Evolutionary conservation across 2,888 invertebrate species (phyloP), one percentile per base, ranked within the genome.

Genomic region (Diaperis boleti): DNA sequence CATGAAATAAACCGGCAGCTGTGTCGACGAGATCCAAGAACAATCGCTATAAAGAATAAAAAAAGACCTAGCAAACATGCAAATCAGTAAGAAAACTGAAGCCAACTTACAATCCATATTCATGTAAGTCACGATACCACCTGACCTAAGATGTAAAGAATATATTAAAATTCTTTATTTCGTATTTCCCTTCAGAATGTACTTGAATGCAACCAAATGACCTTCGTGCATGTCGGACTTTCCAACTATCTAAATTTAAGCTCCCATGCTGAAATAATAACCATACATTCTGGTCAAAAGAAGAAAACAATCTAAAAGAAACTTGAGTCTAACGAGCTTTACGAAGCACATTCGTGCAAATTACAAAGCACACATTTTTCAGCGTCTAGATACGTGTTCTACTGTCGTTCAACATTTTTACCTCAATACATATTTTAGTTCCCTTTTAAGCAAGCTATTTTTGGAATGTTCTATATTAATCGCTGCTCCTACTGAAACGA

Each of bases 61-160:
- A 10, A 35, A 59, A 29, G 29, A 59, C 22, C 18, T 39, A 15
- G 39, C 50, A 49, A 49, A 50, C 47, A 39, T 59, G 59, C 41
- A 59, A 59, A 59, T 59, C 31, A 59, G 7, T 31, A 20, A 14
- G 20, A 35, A 10, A 18, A 45, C 13, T 44, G 35, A 35, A 44
- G 18, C 37, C 17, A 37, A 37, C 15, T 33, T 57, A 57, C 14
- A 56, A 13, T 47, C 22, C 49, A 29, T 59, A 59, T 49, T 37
- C 59, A 59, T 59, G 59, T 49, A 49, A 49, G 59, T 59, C 49
- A 49, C 49, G 41, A 50, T 26, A 49, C 26, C 31, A 49, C 39
- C 41, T 49, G 39, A 59, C 59, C 59, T 39, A 22, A 52, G 39
- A 52, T 22, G 22, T 26, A 26, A 52, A 37, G 52, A 52, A 52